Base-by-base conservation (phyloP, 2,888 invertebrate genomes). In the Drosophila limbata region DNA sequence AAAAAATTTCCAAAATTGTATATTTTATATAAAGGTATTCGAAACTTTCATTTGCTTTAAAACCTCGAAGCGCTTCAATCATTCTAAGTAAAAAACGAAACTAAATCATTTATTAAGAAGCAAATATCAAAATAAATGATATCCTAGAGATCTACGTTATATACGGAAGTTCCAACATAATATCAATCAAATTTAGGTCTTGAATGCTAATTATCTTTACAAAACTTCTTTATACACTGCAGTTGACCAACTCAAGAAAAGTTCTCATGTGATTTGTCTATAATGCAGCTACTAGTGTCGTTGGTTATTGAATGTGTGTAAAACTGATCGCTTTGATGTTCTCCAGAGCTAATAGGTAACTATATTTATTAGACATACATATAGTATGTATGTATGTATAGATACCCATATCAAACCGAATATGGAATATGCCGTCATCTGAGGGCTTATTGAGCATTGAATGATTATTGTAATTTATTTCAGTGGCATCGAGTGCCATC, bases 381-480 rank as follows among this genome's bases (percentile, higher is more conserved):
- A n/a, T n/a, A n/a, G n/a, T n/a, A n/a, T n/a, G n/a, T n/a, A 17
- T 39, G 17, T 11, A 25, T 31, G 31, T 31, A 13, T n/a, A 21
- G 53, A 9, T 31, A 44, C 56, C 15, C 56, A 45, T 4, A 10
- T 19, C 19, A 21, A 19, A 42, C 17, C 4, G 53, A 31, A 13
- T 31, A 13, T 10, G 52, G 25, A 40, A 44, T 17, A 44, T 40
- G 53, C 15, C 40, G 31, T 45, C 17, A 45, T 55, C 44, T 40
- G 52, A 9, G 55, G 45, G 47, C 67, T 60, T 76, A 75, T 75
- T 76, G 76, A 76, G 63, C 62, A 56, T 60, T 76, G 60, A 76
- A 72, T 76, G 72, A 75, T 72, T 75, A 72, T 75, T 67, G 75
- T 67, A 45, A 74, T 75, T 76, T 68, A 72, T 77, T 65, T 73